Base-by-base conservation (phyloP, 1,140 invertebrate genomes). In the Macrocentrus cingulum region DNA sequence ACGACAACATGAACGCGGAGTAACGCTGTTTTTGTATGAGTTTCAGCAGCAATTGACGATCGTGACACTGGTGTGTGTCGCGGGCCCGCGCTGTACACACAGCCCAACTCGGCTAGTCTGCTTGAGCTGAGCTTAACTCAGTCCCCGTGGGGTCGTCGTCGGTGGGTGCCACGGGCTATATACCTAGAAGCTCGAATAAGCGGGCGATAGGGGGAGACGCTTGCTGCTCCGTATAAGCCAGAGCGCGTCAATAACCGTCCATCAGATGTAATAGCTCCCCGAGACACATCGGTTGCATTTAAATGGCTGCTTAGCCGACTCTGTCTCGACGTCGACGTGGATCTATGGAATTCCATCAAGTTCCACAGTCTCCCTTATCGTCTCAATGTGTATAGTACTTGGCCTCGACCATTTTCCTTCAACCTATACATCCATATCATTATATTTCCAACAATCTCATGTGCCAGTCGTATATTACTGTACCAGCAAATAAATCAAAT, bases 271-370 rank as follows among this genome's bases (percentile, higher is more conserved):
- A 80, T 80, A 79, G 77, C 75, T 77, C 77, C 77, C 76, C 69
- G 75, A 80, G 77, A 80, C 77, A 80, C 77, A 79, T 80, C 76
- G 77, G 77, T 80, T 80, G 77, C 76, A 80, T 80, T 80, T 80
- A 80, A 80, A 80, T 80, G 77, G 76, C 77, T 80, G 75, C 77
- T 79, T 80, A 80, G 75, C 76, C 68, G 74, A 79, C 71, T 80
- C 75, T 80, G 77, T 79, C 76, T 80, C 77, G 76, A 73, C 74
- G 71, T 67, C 70, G 76, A 80, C 77, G 74, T 76, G 69, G 77
- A 80, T 80, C 76, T 80, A 80, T 78, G 75, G 76, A 78, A 80
- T 80, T 80, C 77, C 75, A 80, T 80, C 77, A 80, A 80, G 62
- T 64, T 67, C 51, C 59, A 57, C 36, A n/a, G 55, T 50, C 59